phyloP scores from a whole-genome alignment of 2,888 invertebrate genomes.

The Pardosa pseudoannulata region DNA sequence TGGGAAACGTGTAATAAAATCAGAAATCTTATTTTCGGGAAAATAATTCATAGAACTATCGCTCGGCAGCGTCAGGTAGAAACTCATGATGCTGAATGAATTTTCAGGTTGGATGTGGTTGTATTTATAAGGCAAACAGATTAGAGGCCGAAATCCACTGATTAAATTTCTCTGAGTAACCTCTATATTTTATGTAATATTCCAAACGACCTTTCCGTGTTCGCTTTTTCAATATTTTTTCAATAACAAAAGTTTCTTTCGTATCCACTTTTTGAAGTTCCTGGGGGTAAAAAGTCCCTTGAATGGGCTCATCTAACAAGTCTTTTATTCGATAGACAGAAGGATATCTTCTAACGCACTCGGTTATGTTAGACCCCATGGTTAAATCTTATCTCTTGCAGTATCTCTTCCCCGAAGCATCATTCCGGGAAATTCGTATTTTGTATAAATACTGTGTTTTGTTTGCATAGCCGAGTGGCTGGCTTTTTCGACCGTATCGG shows the following conservation, averaged over 20 bases:
- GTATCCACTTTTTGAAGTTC: slow-evolving; percentile 38
- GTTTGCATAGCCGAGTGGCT: no score
- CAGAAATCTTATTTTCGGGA: slow-evolving; percentile 74
- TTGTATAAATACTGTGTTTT: no score
- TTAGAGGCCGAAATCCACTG: slow-evolving; percentile 16
- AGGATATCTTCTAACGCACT: slow-evolving; percentile 18
- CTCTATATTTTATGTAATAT: slow-evolving; percentile 30
- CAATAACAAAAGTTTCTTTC: neutral
- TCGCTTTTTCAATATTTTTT: slow-evolving; percentile 37
- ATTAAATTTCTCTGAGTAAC: slow-evolving; percentile 31
- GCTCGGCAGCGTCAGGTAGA: slow-evolving; percentile 74
- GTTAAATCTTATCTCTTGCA: no score
- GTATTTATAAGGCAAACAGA: slow-evolving; percentile 23
- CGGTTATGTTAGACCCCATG: no score
- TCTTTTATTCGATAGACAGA: slow-evolving; percentile 14
- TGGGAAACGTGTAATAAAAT: slow-evolving; percentile 74
- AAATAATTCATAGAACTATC: slow-evolving; percentile 75
- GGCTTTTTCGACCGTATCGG: no score
- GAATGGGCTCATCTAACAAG: slow-evolving; percentile 15
- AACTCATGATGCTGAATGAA: slow-evolving; percentile 13
- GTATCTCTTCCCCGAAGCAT: no score
- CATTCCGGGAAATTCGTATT: no score
- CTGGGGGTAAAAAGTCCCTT: slow-evolving; percentile 32
- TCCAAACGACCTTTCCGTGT: slow-evolving; percentile 4
- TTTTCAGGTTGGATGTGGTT: neutral